Conservation (phyloP, 2,113 vertebrate genomes). For the Silurus asotus region DNA sequence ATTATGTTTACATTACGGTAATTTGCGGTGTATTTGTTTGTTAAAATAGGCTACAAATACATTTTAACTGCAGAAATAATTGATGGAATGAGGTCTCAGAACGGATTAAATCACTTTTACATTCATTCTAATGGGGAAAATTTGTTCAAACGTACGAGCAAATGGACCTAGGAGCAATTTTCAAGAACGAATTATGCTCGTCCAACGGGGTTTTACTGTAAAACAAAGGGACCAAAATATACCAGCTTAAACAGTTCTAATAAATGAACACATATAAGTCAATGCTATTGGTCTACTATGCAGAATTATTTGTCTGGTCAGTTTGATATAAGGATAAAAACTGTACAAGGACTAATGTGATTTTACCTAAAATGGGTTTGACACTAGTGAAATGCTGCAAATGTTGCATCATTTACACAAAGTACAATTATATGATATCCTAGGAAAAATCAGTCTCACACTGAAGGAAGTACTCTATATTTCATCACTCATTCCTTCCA, state of each 20-base stretch:
- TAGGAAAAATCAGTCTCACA: not conserved
- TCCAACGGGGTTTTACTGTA: too few species aligned
- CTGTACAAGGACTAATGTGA: not conserved
- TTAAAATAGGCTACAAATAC: too few species aligned
- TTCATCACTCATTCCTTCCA: constrained; percentile 1
- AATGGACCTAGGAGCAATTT: too few species aligned
- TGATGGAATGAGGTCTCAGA: too few species aligned
- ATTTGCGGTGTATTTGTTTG: too few species aligned
- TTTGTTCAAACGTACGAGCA: too few species aligned
- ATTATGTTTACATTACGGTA: too few species aligned
- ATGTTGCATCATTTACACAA: not conserved
- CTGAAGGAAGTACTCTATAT: not conserved
- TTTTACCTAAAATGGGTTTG: not conserved
- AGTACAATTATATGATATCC: not conserved
- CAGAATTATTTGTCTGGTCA: not conserved
- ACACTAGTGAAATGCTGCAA: not conserved
- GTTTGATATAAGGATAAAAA: not conserved
- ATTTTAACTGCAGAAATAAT: too few species aligned
- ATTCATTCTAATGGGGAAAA: too few species aligned
- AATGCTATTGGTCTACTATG: not conserved
- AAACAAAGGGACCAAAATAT: too few species aligned
- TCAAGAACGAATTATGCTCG: too few species aligned
- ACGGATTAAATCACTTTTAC: too few species aligned
- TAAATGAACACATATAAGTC: not conserved
- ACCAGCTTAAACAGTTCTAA: not conserved